phyloP scores from a whole-genome alignment of 1,140 invertebrate genomes.

The Pseudobourletiella spinata region DNA sequence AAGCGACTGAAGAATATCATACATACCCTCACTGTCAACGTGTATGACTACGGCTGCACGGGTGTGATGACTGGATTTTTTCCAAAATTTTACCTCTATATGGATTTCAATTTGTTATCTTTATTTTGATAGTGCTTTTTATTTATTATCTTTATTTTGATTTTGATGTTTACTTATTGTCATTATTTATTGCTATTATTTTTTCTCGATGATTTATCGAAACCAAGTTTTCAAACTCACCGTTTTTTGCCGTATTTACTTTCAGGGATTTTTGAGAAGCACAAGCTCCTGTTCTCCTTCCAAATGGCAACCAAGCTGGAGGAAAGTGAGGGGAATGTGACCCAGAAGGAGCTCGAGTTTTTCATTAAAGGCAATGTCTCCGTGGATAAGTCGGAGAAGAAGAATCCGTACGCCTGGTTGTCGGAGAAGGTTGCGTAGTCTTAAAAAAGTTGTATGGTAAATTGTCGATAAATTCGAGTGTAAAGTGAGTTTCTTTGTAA shows the following conservation, averaged over 20 bases:
- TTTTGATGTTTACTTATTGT: too few relatives aligned
- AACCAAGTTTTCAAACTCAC: too few relatives aligned
- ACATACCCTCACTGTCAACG: slow-evolving; percentile 67
- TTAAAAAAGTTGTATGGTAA: neutral
- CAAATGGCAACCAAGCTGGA: slow-evolving; percentile 77
- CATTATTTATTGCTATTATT: too few relatives aligned
- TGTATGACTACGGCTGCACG: slow-evolving; percentile 82
- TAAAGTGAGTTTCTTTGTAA: neutral
- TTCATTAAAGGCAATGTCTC: slow-evolving; percentile 76
- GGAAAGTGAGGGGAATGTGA: slow-evolving; percentile 52
- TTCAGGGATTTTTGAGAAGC: slow-evolving; percentile 73
- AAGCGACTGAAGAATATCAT: slow-evolving; percentile 72
- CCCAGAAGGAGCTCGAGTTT: slow-evolving; percentile 70
- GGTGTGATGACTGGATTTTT: slow-evolving; percentile 44
- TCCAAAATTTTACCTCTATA: neutral
- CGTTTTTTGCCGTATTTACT: too few relatives aligned
- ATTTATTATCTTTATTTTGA: too few relatives aligned
- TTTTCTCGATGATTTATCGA: too few relatives aligned
- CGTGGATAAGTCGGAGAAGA: slow-evolving; percentile 58
- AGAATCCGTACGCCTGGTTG: slow-evolving; percentile 63
- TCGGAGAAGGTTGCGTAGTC: slow-evolving; percentile 39
- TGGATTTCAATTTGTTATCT: neutral
- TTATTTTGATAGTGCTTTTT: too few relatives aligned
- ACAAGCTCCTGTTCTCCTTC: slow-evolving; percentile 82
- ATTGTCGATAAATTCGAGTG: neutral